These are phyloP conservation scores for Cariama cristata DNA, from an alignment of 2,113 vertebrate species.

Conservation along the genomic window DNA sequence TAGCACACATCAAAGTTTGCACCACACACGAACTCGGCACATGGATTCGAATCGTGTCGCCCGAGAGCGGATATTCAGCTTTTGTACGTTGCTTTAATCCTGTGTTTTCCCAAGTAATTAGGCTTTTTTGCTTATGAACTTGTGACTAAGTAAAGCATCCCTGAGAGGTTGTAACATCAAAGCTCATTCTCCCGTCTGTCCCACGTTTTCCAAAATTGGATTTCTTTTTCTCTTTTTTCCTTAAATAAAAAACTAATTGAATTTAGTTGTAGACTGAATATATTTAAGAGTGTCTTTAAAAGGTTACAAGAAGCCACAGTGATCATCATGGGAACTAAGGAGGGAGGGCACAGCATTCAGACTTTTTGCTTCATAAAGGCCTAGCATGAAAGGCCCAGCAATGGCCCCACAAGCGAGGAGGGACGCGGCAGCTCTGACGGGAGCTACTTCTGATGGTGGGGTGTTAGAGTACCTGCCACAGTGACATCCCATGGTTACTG, in stretches of 20 bases:
- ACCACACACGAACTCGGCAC: conserved; percentile 83
- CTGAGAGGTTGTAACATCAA: conserved; percentile 82
- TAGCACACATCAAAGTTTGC: conserved; percentile 79
- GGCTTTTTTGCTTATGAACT: conserved; percentile 83
- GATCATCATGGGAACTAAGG: conserved; percentile 63
- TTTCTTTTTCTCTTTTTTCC: conserved; percentile 74
- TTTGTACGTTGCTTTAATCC: conserved; percentile 77
- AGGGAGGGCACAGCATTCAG: background rate
- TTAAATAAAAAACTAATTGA: conserved; percentile 77
- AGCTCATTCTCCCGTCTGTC: conserved; percentile 75
- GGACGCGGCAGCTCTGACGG: fast-evolving
- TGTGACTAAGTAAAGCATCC: conserved; percentile 80
- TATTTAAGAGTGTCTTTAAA: conserved; percentile 66
- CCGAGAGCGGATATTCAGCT: conserved; percentile 76
- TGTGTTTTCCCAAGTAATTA: conserved; percentile 82
- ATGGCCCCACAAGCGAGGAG: background rate
- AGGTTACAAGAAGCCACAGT: conserved; percentile 59
- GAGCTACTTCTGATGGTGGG: background rate
- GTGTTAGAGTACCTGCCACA: fast-evolving
- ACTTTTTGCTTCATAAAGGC: background rate
- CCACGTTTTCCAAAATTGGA: conserved; percentile 85
- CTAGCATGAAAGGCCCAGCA: background rate
- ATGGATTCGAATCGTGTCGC: conserved; percentile 64
- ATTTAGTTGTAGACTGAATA: conserved; percentile 77
- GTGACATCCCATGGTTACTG: fast-evolving